A percentile compares a stretch with the other conserved stretches of the same genome.
These are phyloP conservation scores for Blomia tropicalis DNA, from an alignment of 2,888 invertebrate species.

Conservation along the genomic window DNA sequence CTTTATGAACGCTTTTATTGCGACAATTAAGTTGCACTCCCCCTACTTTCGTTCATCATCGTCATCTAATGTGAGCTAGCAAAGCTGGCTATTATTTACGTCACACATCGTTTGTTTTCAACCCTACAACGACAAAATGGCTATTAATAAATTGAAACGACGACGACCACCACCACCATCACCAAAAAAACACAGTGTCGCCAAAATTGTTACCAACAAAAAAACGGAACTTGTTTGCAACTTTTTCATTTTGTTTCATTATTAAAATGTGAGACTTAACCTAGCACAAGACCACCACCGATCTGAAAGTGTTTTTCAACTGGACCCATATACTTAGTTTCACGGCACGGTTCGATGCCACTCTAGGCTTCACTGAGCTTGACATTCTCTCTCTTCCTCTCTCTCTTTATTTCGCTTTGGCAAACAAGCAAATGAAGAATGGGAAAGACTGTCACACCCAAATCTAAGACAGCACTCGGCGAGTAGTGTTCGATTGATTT, in stretches of 20 bases:
- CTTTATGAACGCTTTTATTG: background rate
- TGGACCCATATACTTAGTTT: too few species aligned
- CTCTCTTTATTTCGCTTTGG: background rate
- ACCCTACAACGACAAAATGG: constrained; percentile 15
- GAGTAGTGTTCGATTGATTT: constrained; percentile 9
- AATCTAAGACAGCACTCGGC: constrained; percentile 10
- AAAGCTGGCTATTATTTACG: constrained; percentile 15
- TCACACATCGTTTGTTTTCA: constrained; percentile 11
- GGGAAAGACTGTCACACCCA: constrained; percentile 13
- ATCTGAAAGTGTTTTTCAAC: too few species aligned
- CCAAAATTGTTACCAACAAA: too few species aligned
- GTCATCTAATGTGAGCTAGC: too few species aligned
- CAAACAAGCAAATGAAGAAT: too few species aligned
- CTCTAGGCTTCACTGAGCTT: too few species aligned
- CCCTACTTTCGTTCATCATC: too few species aligned
- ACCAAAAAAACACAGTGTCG: too few species aligned
- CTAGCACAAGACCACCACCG: too few species aligned
- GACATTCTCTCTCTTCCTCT: too few species aligned
- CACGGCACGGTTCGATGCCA: too few species aligned
- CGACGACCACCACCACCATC: too few species aligned
- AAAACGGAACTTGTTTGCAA: constrained; percentile 6
- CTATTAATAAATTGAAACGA: constrained; percentile 10
- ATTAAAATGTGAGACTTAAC: constrained; percentile 7
- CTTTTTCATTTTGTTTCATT: constrained; percentile 11
- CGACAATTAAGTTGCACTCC: constrained; percentile 12